A percentile compares a stretch with the other conserved stretches of the same genome.
phyloP scores from a whole-genome alignment of 1,140 invertebrate genomes.

The Cepaea nemoralis region DNA sequence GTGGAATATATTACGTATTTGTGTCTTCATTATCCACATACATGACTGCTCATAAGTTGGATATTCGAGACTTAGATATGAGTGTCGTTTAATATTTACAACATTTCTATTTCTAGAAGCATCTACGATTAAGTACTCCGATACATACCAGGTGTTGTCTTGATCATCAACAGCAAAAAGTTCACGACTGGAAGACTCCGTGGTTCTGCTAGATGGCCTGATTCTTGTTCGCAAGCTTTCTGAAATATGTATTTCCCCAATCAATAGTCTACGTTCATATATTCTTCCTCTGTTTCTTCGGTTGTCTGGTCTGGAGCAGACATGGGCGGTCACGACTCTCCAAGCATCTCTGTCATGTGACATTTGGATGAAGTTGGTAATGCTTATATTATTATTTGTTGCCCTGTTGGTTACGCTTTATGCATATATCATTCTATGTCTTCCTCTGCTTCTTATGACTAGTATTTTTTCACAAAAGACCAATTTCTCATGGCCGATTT shows the following conservation, averaged over 20 bases:
- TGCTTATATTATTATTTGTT: no score
- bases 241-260: neutral
- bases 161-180: neutral
- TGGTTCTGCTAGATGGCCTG: neutral
- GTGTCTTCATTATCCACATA: neutral
- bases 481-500: no score
- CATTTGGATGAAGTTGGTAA: no score
- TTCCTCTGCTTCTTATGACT: no score
- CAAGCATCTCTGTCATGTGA: no score
- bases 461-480: no score
- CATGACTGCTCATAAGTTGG: neutral
- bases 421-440: no score
- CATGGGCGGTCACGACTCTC: no score
- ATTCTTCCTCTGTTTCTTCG: no score
- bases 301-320: no score
- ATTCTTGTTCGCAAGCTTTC: neutral
- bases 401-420: no score
- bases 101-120: neutral
- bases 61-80: neutral
- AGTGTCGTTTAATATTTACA: neutral
- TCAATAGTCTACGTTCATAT: no score
- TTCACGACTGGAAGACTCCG: neutral
- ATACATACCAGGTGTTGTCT: neutral
- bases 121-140: neutral
- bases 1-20: neutral